Evolutionary conservation across 2,888 invertebrate genomes (phyloP).

Genomic region (Aporophyla lueneburgensis): DNA sequence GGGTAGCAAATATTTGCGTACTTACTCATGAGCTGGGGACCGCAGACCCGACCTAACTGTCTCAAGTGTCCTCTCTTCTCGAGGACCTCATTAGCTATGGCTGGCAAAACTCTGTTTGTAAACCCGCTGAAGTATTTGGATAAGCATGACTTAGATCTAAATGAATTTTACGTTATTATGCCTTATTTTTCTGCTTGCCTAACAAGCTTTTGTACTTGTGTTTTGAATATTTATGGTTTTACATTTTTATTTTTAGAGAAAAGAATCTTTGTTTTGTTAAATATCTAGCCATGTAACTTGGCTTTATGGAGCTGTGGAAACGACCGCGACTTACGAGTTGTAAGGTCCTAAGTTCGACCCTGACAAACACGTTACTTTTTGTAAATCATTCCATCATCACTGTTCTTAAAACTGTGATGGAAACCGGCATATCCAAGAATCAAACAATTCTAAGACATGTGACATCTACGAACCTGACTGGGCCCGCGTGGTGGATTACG

Average conservation of each 20-base stretch:
- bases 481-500: no score
- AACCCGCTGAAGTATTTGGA: conserved; percentile 47
- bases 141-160: conserved; percentile 53
- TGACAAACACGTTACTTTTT: no score
- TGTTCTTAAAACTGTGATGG: no score
- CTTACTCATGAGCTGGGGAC: conserved; percentile 61
- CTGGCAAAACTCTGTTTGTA: conserved; percentile 59
- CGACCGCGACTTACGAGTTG: no score
- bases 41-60: conserved; percentile 64
- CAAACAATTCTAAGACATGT: no score
- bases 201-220: conserved; percentile 16
- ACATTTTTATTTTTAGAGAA: background rate
- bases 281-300: background rate
- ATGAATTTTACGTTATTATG: conserved; percentile 48
- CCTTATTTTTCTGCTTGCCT: conserved; percentile 32
- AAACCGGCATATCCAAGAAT: no score
- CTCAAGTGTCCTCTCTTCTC: conserved; percentile 57
- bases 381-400: no score
- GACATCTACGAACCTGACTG: no score
- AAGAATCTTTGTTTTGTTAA: background rate
- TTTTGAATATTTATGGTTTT: conserved; percentile 5
- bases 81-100: conserved; percentile 71
- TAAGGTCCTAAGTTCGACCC: no score
- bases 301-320: no score
- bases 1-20: conserved; percentile 68